Evolutionary conservation across 2,113 vertebrate species (phyloP).

Genomic region (Carassius carassius): DNA sequence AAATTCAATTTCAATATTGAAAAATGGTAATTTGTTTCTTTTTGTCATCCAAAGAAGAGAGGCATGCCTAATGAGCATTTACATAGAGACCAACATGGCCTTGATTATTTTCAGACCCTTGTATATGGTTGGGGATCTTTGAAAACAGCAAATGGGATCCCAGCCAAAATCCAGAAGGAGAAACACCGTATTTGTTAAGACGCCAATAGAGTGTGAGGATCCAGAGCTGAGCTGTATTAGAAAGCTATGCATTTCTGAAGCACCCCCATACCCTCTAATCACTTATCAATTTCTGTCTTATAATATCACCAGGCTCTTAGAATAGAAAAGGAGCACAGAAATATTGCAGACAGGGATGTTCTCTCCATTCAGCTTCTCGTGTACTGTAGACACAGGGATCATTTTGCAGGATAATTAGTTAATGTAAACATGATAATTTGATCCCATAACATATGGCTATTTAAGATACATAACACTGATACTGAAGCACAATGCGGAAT

Average conservation of each 20-base stretch:
- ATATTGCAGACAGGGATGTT: background rate
- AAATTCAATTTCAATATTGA: background rate
- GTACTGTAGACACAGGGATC: background rate
- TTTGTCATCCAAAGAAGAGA: conserved; percentile 6
- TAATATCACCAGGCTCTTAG: conserved; percentile 37
- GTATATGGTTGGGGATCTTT: conserved; percentile 62
- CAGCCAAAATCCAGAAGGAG: conserved; percentile 65
- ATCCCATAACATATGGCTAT: background rate
- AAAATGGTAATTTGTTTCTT: background rate
- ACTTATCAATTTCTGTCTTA: conserved; percentile 51
- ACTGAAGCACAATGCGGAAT: background rate
- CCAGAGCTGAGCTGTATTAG: conserved; percentile 52
- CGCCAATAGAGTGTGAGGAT: conserved; percentile 49
- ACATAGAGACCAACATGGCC: conserved; percentile 63
- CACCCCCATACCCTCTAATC: conserved; percentile 58
- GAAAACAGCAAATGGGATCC: conserved; percentile 66
- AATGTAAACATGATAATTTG: background rate
- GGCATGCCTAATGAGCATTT: conserved; percentile 19
- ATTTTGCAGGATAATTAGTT: background rate
- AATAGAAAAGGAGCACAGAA: conserved; percentile 35
- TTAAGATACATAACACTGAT: background rate
- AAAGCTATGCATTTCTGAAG: conserved; percentile 54
- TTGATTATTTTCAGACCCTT: conserved; percentile 65
- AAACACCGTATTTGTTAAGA: conserved; percentile 57
- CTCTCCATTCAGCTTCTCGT: background rate